Conservation (phyloP, 2,888 invertebrate species). For the Tetragonisca angustula region DNA sequence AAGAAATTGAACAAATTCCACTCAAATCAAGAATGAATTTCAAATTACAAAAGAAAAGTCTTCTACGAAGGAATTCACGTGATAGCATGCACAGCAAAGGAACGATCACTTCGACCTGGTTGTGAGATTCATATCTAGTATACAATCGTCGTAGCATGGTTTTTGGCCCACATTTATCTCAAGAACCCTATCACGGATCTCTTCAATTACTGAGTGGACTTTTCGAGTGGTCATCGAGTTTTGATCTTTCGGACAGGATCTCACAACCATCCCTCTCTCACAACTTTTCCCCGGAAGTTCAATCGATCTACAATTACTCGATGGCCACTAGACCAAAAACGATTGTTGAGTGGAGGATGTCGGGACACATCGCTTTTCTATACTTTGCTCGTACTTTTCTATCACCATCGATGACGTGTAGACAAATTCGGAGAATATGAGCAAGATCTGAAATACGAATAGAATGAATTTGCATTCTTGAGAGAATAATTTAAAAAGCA, state of each 20-base stretch:
- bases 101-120: conserved; percentile 25
- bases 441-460: neutral
- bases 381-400: neutral
- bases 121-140: conserved; percentile 33
- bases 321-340: neutral
- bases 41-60: neutral
- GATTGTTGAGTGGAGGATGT: neutral
- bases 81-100: conserved; percentile 11
- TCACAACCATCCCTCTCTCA: conserved; percentile 39
- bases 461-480: too few species aligned
- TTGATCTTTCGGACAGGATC: conserved; percentile 26
- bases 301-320: conserved; percentile 3
- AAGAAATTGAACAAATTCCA: too few species aligned
- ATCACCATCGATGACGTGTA: neutral
- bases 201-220: conserved; percentile 29
- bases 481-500: too few species aligned
- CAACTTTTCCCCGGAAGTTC: conserved; percentile 15
- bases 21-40: neutral
- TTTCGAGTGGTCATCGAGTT: conserved; percentile 22
- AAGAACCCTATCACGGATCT: conserved; percentile 33
- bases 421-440: neutral
- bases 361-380: neutral
- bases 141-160: conserved; percentile 17
- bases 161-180: conserved; percentile 31
- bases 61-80: too few species aligned